Percentiles rank a stretch among this genome's conserved stretches.
Conservation (phyloP, 92 coral and sea anemone genomes). For the Zoanthus sociatus region DNA sequence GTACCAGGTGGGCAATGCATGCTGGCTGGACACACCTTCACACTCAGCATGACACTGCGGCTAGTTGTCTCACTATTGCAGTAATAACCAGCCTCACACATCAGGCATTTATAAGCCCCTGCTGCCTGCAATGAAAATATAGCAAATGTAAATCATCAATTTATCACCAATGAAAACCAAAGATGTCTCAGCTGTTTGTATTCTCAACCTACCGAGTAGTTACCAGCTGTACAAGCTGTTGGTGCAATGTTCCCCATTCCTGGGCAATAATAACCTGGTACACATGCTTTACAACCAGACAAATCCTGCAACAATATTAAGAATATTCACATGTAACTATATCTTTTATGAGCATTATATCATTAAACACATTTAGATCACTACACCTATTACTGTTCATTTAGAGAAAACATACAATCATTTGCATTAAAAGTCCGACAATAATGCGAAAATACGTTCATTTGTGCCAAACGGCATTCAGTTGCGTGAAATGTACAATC, state of each 20-base stretch:
- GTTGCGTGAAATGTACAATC: too few relatives aligned
- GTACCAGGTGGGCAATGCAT: conserved; percentile 92
- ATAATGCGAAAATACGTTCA: too few relatives aligned
- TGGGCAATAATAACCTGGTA: conserved; percentile 91
- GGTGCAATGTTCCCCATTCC: conserved; percentile 83
- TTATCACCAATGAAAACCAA: neutral
- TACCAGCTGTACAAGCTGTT: conserved; percentile 82
- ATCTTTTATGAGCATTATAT: neutral
- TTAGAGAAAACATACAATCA: too few relatives aligned
- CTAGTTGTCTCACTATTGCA: conserved; percentile 92
- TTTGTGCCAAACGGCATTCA: too few relatives aligned
- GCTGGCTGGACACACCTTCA: conserved; percentile 94
- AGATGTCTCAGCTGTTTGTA: neutral
- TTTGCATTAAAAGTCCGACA: too few relatives aligned
- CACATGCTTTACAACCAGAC: conserved; percentile 87
- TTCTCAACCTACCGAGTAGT: conserved; percentile 82
- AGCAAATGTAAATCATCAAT: neutral
- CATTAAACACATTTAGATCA: too few relatives aligned
- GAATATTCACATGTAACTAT: neutral
- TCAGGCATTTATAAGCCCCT: conserved; percentile 86
- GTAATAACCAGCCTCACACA: conserved; percentile 92
- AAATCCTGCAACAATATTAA: conserved; percentile 50
- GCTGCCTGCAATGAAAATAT: conserved; percentile 65
- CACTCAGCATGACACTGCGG: conserved; percentile 75
- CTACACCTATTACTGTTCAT: too few relatives aligned